These are phyloP conservation scores for Sepiola atlantica DNA, from an alignment of 2,888 invertebrate genomes.

Conservation along the genomic window DNA sequence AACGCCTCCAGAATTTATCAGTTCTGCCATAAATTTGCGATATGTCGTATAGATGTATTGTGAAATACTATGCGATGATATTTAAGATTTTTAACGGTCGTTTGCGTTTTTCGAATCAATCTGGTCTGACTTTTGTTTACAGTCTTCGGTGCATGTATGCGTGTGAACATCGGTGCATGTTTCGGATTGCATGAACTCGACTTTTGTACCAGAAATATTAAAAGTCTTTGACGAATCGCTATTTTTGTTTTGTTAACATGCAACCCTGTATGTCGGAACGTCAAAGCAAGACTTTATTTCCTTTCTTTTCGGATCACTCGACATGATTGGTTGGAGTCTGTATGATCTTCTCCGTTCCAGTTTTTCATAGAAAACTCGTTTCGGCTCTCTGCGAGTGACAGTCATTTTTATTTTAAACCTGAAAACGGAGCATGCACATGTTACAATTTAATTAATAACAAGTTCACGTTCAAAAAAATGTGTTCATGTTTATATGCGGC, in stretches of 20 bases:
- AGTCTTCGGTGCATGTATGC: too few relatives aligned
- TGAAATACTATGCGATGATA: neutral
- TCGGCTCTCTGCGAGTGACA: too few relatives aligned
- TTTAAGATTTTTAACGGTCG: neutral
- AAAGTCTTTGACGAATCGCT: neutral
- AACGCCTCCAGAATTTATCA: neutral
- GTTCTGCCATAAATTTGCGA: neutral
- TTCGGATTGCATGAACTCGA: neutral
- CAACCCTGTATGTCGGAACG: neutral
- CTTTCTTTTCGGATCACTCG: too few relatives aligned
- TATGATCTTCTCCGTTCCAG: too few relatives aligned
- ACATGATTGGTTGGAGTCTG: too few relatives aligned
- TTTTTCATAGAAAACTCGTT: too few relatives aligned
- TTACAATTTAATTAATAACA: too few relatives aligned
- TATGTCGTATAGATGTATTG: neutral
- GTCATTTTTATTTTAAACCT: too few relatives aligned
- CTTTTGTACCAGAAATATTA: neutral
- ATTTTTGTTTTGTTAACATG: neutral
- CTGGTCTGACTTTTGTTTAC: neutral
- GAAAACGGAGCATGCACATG: too few relatives aligned
- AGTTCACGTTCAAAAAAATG: too few relatives aligned
- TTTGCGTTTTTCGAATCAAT: conserved; percentile 6
- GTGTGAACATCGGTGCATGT: too few relatives aligned
- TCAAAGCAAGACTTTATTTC: neutral
- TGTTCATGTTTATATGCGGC: too few relatives aligned